Evolutionary conservation across 2,113 vertebrate genomes (phyloP).

Genomic region (Petrocephalus zakoni): DNA sequence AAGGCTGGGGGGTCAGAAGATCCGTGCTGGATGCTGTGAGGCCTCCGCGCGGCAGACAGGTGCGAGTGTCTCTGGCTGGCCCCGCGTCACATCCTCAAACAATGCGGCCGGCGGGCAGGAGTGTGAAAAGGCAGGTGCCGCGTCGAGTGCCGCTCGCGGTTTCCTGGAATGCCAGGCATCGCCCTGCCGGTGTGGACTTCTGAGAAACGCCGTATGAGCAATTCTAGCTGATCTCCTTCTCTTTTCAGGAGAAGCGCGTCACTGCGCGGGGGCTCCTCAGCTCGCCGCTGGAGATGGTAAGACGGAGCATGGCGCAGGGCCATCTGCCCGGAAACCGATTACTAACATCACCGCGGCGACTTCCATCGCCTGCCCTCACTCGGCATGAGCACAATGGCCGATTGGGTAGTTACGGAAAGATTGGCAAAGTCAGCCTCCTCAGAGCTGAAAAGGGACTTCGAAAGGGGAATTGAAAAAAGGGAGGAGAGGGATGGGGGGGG

Average conservation of each 20-base stretch:
- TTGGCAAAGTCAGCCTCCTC: neutral
- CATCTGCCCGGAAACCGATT: neutral
- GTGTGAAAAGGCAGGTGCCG: neutral
- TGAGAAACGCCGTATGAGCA: neutral
- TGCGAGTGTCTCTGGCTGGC: neutral
- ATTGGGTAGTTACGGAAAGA: neutral
- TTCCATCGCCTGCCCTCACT: neutral
- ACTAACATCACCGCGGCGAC: neutral
- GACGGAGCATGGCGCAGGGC: neutral
- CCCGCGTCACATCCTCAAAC: neutral
- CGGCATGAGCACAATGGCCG: neutral
- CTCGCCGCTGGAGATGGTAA: neutral
- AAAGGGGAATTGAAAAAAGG: neutral
- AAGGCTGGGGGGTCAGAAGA: neutral
- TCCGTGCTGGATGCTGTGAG: neutral
- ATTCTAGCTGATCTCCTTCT: neutral
- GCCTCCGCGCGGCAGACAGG: neutral
- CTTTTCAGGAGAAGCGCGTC: neutral
- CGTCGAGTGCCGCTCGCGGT: neutral
- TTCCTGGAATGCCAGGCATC: neutral
- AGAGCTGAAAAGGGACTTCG: neutral
- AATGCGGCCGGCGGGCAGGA: neutral
- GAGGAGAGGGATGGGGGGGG: fast-evolving
- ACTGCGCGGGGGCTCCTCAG: neutral
- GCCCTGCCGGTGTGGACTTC: neutral